phyloP scores from a whole-genome alignment of 1,140 invertebrate genomes.

The Bacillus rossius region DNA sequence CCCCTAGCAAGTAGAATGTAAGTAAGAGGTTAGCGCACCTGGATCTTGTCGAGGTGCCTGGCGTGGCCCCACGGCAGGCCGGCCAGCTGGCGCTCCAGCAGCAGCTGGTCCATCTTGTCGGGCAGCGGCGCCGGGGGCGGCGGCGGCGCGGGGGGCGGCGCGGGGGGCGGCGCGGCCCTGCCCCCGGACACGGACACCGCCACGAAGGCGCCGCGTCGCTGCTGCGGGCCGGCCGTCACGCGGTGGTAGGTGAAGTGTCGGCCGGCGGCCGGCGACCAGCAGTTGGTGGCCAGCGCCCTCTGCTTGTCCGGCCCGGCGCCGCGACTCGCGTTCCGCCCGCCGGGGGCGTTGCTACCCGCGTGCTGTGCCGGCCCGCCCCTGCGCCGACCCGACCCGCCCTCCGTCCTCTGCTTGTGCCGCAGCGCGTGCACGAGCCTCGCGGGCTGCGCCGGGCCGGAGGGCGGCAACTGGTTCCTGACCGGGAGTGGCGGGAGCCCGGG shows the following conservation, averaged over 20 bases:
- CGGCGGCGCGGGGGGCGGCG: background rate
- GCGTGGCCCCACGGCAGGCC: slow-evolving; percentile 11
- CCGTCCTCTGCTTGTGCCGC: too few species aligned
- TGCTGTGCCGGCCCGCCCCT: too few species aligned
- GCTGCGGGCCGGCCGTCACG: slow-evolving; percentile 15
- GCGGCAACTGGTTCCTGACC: too few species aligned
- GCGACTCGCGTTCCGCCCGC: background rate
- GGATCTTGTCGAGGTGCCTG: slow-evolving; percentile 17
- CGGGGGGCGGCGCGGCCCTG: background rate
- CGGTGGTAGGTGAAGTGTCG: slow-evolving; percentile 18
- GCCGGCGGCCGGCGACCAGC: too few species aligned
- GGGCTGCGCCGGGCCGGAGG: too few species aligned
- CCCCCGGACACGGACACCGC: slow-evolving; percentile 9
- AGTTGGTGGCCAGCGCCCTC: background rate
- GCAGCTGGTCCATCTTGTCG: slow-evolving; percentile 13
- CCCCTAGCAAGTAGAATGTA: too few species aligned
- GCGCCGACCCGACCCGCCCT: too few species aligned
- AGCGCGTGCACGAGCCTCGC: too few species aligned
- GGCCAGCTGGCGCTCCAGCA: background rate
- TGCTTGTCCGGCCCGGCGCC: background rate
- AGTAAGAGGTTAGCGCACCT: slow-evolving; percentile 14
- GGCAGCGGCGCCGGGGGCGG: background rate
- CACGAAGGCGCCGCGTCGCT: slow-evolving; percentile 15
- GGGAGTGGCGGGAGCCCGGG: too few species aligned
- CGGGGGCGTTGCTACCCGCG: background rate